phyloP scores from a whole-genome alignment of 2,113 vertebrate genomes.

The Hemichromis elongatus region DNA sequence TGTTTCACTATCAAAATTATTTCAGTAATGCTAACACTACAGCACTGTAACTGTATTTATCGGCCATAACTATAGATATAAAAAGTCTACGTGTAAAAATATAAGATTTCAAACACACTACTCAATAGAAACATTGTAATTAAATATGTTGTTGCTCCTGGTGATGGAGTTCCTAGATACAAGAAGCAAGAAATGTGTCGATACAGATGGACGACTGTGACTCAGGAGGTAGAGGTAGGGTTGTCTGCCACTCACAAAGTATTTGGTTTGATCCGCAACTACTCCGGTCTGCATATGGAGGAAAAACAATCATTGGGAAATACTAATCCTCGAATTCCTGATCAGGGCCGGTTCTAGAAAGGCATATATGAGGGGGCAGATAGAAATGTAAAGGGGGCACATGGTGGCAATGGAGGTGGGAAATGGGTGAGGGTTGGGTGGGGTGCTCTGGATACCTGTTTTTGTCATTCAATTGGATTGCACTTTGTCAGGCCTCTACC shows the following conservation, averaged over 20 bases:
- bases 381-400: no score
- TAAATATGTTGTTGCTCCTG: background rate
- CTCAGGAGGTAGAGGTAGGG: background rate
- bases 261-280: background rate
- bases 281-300: fast-evolving
- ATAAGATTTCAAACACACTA: background rate
- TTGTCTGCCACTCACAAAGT: background rate
- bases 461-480: no score
- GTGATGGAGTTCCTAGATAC: background rate
- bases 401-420: no score
- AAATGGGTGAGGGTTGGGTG: no score
- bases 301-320: background rate
- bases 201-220: background rate
- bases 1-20: background rate
- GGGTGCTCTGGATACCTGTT: no score
- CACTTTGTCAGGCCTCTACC: no score
- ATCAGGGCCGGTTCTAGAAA: no score
- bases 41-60: background rate
- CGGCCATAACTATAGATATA: background rate
- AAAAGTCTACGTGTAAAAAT: background rate
- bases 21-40: background rate
- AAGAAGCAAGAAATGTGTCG: background rate
- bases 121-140: background rate
- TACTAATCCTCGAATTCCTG: background rate
- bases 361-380: no score